Percentiles rank a stretch among this genome's conserved stretches.
Evolutionary conservation across 2,797 vertebrate species (phyloP).

Genomic region (Sebastes cheni): DNA sequence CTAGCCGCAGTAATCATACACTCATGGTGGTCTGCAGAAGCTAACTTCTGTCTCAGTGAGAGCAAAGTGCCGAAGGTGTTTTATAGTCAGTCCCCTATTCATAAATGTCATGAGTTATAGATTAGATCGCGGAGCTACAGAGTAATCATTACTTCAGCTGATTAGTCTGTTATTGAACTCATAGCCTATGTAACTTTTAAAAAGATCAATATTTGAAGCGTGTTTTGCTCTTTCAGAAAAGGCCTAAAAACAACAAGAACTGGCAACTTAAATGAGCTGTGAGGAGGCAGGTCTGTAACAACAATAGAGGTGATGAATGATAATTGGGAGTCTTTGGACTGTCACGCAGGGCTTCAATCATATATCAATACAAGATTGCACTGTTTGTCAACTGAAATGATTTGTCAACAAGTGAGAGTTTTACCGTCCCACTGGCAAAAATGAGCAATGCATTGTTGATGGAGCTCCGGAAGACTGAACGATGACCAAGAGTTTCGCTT

Average conservation of each 20-base stretch:
- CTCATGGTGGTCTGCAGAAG: neutral
- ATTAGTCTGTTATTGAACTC: slow-evolving; percentile 27
- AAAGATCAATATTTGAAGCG: neutral
- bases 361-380: slow-evolving; percentile 15
- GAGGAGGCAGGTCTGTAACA: slow-evolving; percentile 8
- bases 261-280: slow-evolving; percentile 17
- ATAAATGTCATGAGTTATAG: slow-evolving; percentile 33
- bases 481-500: neutral
- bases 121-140: neutral
- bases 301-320: slow-evolving; percentile 29
- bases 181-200: neutral
- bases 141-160: slow-evolving; percentile 28
- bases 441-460: slow-evolving; percentile 13
- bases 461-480: neutral
- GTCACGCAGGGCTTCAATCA: slow-evolving; percentile 18
- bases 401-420: slow-evolving; percentile 23
- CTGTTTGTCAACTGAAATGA: slow-evolving; percentile 22
- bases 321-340: slow-evolving; percentile 14
- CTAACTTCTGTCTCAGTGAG: neutral
- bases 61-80: slow-evolving; percentile 7
- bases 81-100: slow-evolving; percentile 11
- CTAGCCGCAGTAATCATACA: slow-evolving; percentile 9
- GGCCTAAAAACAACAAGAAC: neutral
- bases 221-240: neutral
- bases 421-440: slow-evolving; percentile 11